Conservation (phyloP, 2,797 vertebrate genomes). For the Microchirus variegatus region DNA sequence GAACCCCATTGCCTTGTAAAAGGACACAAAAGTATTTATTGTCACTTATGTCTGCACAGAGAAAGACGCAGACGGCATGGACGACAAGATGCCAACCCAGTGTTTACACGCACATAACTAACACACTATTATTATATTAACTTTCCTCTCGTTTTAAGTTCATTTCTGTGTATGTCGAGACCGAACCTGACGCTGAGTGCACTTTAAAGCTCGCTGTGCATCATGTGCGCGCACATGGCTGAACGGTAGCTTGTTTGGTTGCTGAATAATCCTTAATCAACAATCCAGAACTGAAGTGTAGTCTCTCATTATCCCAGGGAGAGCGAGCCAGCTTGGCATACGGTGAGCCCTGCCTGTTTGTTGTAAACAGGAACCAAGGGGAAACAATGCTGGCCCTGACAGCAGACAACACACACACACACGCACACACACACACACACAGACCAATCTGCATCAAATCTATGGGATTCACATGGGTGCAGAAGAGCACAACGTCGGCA, state of each 20-base stretch:
- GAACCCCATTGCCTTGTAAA: constrained; percentile 5
- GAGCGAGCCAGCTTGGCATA: constrained; percentile 69
- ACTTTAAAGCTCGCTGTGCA: constrained; percentile 21
- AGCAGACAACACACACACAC: constrained; percentile 15
- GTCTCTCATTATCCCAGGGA: constrained; percentile 72
- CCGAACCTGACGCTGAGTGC: constrained; percentile 27
- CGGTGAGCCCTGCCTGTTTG: constrained; percentile 50
- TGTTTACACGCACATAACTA: constrained; percentile 44
- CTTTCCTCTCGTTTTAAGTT: constrained; percentile 24
- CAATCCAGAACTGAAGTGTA: constrained; percentile 71
- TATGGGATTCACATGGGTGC: constrained; percentile 7
- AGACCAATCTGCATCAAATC: constrained; percentile 21
- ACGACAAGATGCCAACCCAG: constrained; percentile 17
- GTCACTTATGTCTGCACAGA: constrained; percentile 27
- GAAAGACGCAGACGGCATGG: constrained; percentile 16
- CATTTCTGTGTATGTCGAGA: constrained; percentile 30
- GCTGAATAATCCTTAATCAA: constrained; percentile 80
- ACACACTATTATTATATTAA: constrained; percentile 35
- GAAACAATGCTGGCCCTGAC: constrained; percentile 44
- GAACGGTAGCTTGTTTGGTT: constrained; percentile 82
- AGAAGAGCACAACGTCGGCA: constrained; percentile 29
- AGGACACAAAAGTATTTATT: constrained; percentile 2
- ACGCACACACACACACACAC: too few relatives aligned
- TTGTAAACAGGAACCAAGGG: constrained; percentile 56
- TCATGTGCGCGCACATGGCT: constrained; percentile 50